Evolutionary conservation across 2,888 invertebrate species (phyloP).

Genomic region (Anarsia innoxiella): DNA sequence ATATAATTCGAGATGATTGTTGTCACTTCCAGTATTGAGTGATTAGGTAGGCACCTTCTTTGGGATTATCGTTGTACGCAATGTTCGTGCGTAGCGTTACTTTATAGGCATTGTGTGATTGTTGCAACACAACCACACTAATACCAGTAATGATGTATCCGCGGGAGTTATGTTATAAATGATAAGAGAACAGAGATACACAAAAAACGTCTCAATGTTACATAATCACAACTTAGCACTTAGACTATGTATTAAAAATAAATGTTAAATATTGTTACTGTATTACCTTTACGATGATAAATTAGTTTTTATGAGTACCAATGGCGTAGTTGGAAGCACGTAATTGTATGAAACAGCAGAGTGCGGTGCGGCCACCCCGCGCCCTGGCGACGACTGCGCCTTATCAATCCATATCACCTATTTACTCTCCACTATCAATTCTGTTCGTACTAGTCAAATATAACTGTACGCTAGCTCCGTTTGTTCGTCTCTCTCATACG

Average conservation of each 20-base stretch:
- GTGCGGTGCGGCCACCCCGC: neutral
- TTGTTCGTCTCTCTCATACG: neutral
- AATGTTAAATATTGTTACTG: conserved; percentile 6
- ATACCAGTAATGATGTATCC: too few relatives aligned
- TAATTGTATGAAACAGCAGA: neutral
- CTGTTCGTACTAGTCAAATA: neutral
- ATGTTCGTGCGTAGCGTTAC: too few relatives aligned
- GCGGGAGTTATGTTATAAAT: too few relatives aligned
- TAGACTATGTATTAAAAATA: too few relatives aligned
- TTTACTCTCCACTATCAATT: conserved; percentile 16
- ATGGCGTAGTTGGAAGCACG: too few relatives aligned
- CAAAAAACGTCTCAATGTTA: conserved; percentile 1
- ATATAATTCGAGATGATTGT: too few relatives aligned
- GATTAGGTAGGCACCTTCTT: too few relatives aligned
- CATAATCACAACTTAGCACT: conserved; percentile 7
- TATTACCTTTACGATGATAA: conserved; percentile 3
- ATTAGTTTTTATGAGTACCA: conserved; percentile 5
- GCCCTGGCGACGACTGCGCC: conserved; percentile 7
- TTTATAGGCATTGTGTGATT: too few relatives aligned
- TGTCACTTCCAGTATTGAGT: too few relatives aligned
- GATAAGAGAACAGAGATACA: too few relatives aligned
- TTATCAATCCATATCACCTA: conserved; percentile 14
- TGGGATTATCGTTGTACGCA: too few relatives aligned
- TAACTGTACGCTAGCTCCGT: neutral
- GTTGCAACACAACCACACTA: too few relatives aligned